Evolutionary conservation across 1,140 invertebrate species (phyloP).

Genomic region (Drosophila bocki): DNA sequence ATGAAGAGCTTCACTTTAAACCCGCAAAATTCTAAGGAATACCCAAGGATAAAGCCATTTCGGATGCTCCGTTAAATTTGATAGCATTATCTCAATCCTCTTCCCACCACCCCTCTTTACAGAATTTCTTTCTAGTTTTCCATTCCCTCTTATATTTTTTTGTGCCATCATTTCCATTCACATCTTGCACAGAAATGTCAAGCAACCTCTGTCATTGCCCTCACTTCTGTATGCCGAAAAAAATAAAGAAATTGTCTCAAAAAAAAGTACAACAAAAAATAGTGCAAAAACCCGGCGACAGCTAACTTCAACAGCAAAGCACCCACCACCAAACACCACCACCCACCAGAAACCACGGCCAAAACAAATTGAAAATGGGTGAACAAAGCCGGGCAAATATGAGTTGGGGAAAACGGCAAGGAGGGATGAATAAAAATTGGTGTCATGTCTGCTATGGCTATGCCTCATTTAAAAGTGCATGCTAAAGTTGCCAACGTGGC

Average conservation of each 20-base stretch:
- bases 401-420: conserved; percentile 1
- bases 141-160: conserved; percentile 2
- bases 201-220: conserved; percentile 29
- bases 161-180: background rate
- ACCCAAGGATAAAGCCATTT: conserved; percentile 11
- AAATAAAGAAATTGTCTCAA: conserved; percentile 28
- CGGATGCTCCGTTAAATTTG: conserved; percentile 17
- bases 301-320: conserved; percentile 36
- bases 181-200: conserved; percentile 20
- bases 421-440: conserved; percentile 32
- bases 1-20: background rate
- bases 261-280: conserved; percentile 11
- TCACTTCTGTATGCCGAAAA: conserved; percentile 38
- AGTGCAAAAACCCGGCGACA: conserved; percentile 51
- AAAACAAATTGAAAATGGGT: conserved; percentile 72
- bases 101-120: background rate
- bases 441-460: conserved; percentile 60
- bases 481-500: conserved; percentile 57
- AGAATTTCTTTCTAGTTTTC: background rate
- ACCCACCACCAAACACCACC: background rate
- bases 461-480: conserved; percentile 76
- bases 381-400: conserved; percentile 54
- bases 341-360: conserved; percentile 23
- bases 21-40: background rate
- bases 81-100: conserved; percentile 12